Evolutionary conservation across 2,888 invertebrate genomes (phyloP), one percentile per base, ranked within the genome.

Genomic region (Eudasyphora cyanicolor): DNA sequence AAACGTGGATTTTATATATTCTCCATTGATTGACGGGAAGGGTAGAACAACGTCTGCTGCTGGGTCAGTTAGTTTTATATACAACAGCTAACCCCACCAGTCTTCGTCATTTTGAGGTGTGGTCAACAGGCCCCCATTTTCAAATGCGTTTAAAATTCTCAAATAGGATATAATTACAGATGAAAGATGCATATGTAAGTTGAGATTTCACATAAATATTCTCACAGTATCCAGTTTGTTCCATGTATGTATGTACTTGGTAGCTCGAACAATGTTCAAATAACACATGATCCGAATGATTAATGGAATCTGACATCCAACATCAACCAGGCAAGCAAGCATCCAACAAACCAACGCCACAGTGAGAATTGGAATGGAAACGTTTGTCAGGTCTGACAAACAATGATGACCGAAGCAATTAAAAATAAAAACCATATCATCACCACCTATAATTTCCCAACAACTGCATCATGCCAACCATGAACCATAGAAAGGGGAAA

Each of bases 381-480:
- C 19, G 35, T 51, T n/a, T 38, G 38, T 8, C 27, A 42, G 62
- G 51, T 32, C 54, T 29, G 12, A 54, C 71, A 27, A n/a, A 12
- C 8, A 42, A 29, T 14, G 70, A 80, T 83, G 83, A 83, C 75
- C 77, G 38, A 83, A 75, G 77, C 83, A 64, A 83, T 83, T 83
- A 83, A 83, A 83, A 83, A 83, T 83, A 83, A 83, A 80, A 67
- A 67, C 64, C 14, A 57, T 75, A 75, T 75, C 83, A 83, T 83
- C 79, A 82, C 67, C 71, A 70, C 76, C 71, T 62, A 38, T 69
- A 51, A 73, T 73, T 70, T n/a, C 32, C 32, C 27, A 62, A 12
- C 38, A 19, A 70, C 49, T 21, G 24, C 54, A 19, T 54, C 54
- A 49, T 49, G 6, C 19, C 17, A 17, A 49, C 19, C 8, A 8